Evolutionary conservation across 2,888 invertebrate genomes (phyloP), one percentile per base, ranked within the genome.

Genomic region (Muschampia plurimacula): DNA sequence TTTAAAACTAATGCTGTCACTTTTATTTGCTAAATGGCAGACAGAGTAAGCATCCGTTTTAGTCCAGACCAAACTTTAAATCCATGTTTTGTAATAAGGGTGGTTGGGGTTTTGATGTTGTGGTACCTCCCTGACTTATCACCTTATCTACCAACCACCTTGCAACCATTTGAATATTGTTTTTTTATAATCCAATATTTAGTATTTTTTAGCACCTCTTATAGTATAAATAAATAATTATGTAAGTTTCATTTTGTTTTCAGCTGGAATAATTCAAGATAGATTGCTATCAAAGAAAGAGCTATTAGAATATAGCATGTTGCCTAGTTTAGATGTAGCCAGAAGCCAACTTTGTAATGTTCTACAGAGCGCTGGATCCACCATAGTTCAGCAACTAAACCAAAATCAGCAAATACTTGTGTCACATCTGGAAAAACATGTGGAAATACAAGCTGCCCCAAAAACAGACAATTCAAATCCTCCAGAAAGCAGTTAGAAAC

Each of bases 201-300:
- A 32, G 2, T 32, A 32, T 32, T 32, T 32, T 32, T 32, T 32
- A 32, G 32, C 3, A 3, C 3, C 32, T 3, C 32, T 32, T 32
- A 32, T 32, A 32, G 32, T 32, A 3, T 32, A 32, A 32, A 32
- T 32, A 32, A 22, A 22, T 55, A 22, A 57, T 32, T 12, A 32
- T 28, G 12, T 12, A 28, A 55, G 28, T 28, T 28, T 12, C 28
- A 12, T 57, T 57, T 57, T 57, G 57, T 12, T 92, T 92, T 60
- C 88, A 97, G 97, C 96, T 85, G 97, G 96, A n/a, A 96, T 97
- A 74, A 95, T 97, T 67, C 96, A 98, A 80, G 96, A 96, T 64
- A 95, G 92, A 73, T 86, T 97, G 41, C 80, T 98, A 78, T 96
- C 95, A 75, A 95, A 95, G 77, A 96, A 96, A 83, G 97, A 97